Evolutionary conservation across 92 coral and sea anemone genomes (phyloP), one percentile per base, ranked within the genome.

Genomic region (Actinernus sp.): DNA sequence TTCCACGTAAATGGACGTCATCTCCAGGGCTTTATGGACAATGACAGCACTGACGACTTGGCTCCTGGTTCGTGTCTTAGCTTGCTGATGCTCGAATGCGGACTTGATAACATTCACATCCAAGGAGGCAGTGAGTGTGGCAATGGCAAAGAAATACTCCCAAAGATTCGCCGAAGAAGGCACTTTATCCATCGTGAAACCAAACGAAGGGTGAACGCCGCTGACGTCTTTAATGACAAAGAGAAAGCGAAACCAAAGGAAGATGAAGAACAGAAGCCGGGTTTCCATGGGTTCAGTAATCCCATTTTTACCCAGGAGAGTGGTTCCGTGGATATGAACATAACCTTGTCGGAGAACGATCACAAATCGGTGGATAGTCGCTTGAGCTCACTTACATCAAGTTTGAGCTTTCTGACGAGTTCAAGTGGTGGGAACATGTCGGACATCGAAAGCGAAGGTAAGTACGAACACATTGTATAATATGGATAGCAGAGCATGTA

Each of bases 61-160:
- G 73, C 64, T 0, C 68, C 68, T 39, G 55, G 75, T 34, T 53
- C 76, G 17, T 75, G 61, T 50, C 65, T 95, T 6, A 87, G 76
- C 63, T 70, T 95, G 16, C 72, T 95, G 21, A 87, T 95, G 97
- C 52, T 95, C 44, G 99, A 95, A 46, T 91, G 96, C 48, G 97
- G 99, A 5, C 85, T 95, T 18, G 96, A 95, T 55, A 87, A 84
- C 59, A 71, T 88, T 32, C 58, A 67, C n/a, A 50, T 91, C 37
- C 79, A 85, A 52, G 85, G 86, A 20, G 99, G 99, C 21, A 88
- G 86, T 64, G 97, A 90, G 52, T 61, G 83, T 44, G 97, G 93
- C 3, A 71, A 71, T 38, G 97, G 97, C 55, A 51, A 51, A 40
- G 89, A 90, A 68, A 73, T 81, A 6, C 34, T 81, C 22, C 88